Base-by-base conservation (phyloP, 2,113 vertebrate species). In the Megaptera novaeangliae region DNA sequence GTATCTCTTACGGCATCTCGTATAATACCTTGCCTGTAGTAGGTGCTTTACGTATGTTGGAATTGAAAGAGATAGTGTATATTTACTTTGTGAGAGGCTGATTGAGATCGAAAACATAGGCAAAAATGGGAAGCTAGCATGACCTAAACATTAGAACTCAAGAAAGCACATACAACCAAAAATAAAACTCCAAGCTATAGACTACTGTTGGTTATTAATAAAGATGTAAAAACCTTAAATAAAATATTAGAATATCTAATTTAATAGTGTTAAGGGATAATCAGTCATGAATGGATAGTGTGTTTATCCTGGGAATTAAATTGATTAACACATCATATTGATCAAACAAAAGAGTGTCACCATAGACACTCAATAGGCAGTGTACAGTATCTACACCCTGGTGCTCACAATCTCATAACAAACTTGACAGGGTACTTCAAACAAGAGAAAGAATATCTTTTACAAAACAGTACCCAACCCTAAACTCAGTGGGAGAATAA, bases 191-290 rank as follows among this genome's bases (percentile, higher is more conserved):
- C 17, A 44, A 63, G 64, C 78, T 41, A 9, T 82, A 89, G 96
- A 74, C 41, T 78, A 59, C 83, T 71, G 36, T 59, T 75, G 8
- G 14, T 87, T 87, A 85, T 87, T 57, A 94, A 88, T 88, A 68
- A 96, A 94, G 87, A 69, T 95, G 39, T 75, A 63, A 94, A 86
- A 81, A 94, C 95, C 55, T 94, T 78, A 77, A 93, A 84, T 71
- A 75, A 82, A 93, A 81, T 92, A 83, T 71, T 78, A 68, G 39
- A 89, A 29, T 55, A 17, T 57, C 31, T 39, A 80, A 88, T 57
- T 97, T 91, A 90, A 93, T 8, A 87, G 23, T 44, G 81, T 86
- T 98, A 64, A 82, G 77, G 46, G 46, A 55, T 59, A 95, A 72
- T 90, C 12, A 21, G 29, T 92, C 72, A 71, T 66, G 90, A 68